Evolutionary conservation across 2,113 vertebrate genomes (phyloP).

Genomic region (Pedetes capensis): DNA sequence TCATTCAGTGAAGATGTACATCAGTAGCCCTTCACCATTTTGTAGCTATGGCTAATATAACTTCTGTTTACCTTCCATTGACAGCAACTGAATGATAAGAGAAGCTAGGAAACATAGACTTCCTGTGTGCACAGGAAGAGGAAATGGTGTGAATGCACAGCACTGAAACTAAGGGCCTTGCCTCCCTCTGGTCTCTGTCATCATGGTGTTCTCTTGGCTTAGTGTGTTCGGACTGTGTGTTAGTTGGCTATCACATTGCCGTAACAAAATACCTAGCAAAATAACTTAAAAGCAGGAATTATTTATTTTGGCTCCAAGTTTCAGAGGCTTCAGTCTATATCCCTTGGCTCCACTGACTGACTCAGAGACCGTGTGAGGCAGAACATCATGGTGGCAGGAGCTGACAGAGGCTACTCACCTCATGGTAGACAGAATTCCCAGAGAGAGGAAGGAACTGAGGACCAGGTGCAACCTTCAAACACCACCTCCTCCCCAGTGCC

Average conservation of each 20-base stretch:
- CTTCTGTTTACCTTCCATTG: not conserved
- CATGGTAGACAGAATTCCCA: not conserved
- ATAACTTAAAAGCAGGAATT: not conserved
- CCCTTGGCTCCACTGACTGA: too few relatives aligned
- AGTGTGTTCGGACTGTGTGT: not conserved
- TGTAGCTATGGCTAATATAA: too few relatives aligned
- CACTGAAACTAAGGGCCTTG: not conserved
- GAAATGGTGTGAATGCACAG: not conserved
- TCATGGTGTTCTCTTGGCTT: not conserved
- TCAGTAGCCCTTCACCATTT: not conserved
- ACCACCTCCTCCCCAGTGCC: not conserved
- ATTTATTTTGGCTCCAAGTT: not conserved
- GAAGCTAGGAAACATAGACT: not conserved
- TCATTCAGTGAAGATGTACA: not conserved
- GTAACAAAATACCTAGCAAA: not conserved
- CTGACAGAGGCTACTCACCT: not conserved
- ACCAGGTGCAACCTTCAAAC: not conserved
- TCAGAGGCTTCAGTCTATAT: not conserved
- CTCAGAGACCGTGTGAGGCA: too few relatives aligned
- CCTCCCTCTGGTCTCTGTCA: not conserved
- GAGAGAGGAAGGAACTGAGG: not conserved
- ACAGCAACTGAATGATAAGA: not conserved
- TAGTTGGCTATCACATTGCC: not conserved
- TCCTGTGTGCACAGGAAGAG: not conserved
- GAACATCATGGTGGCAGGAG: not conserved